phyloP scores from a whole-genome alignment of 1,140 invertebrate genomes.

The Coptotermes formosanus region DNA sequence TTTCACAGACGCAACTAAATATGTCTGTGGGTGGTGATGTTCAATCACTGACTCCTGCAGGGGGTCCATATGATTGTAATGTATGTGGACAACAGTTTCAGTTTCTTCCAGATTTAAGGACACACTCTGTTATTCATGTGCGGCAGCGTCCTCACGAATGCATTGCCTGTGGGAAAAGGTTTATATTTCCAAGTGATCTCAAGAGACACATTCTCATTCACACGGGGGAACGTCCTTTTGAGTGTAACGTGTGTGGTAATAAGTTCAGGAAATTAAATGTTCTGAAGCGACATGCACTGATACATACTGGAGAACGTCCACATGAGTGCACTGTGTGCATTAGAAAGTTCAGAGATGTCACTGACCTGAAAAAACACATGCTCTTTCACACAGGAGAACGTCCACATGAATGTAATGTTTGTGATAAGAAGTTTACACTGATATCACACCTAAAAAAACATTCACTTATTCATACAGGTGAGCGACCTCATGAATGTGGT shows the following conservation, averaged over 20 bases:
- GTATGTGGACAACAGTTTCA: constrained; percentile 71
- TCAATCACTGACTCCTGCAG: not conserved
- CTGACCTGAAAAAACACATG: constrained; percentile 45
- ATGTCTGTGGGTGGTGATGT: not conserved
- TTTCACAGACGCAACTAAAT: not conserved
- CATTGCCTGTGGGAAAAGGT: constrained; percentile 63
- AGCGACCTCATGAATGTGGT: constrained; percentile 55
- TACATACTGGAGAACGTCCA: constrained; percentile 52
- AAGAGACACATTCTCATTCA: constrained; percentile 71
- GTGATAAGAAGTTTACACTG: constrained; percentile 56
- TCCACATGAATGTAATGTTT: constrained; percentile 59
- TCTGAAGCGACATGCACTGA: constrained; percentile 50
- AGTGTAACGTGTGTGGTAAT: constrained; percentile 68
- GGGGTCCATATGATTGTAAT: not conserved
- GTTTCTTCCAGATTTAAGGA: constrained; percentile 64
- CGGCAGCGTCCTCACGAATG: constrained; percentile 71
- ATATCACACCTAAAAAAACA: constrained; percentile 54
- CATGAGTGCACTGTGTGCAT: constrained; percentile 22
- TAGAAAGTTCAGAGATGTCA: not conserved
- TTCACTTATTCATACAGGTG: constrained; percentile 53
- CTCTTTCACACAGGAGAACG: constrained; percentile 61
- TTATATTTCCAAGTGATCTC: constrained; percentile 67
- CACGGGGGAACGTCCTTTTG: constrained; percentile 64
- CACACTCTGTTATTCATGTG: constrained; percentile 61
- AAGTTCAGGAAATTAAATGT: constrained; percentile 56